phyloP scores from a whole-genome alignment of 2,113 vertebrate genomes.

The Calyptommatus sinebrachiatus region DNA sequence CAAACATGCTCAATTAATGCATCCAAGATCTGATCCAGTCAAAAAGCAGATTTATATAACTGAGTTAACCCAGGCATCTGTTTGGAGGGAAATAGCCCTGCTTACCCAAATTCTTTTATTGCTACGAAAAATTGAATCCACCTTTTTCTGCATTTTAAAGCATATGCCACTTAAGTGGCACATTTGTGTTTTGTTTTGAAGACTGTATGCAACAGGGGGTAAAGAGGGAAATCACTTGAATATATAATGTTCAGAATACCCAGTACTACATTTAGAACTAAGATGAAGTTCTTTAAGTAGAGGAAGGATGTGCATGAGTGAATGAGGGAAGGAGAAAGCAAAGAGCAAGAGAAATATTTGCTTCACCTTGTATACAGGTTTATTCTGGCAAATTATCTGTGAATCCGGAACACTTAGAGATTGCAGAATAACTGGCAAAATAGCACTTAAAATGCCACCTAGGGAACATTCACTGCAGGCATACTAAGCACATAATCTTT shows the following conservation, averaged over 20 bases:
- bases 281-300: background rate
- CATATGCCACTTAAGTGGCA: conserved; percentile 46
- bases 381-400: no score
- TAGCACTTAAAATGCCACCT: no score
- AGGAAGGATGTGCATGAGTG: no score
- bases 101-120: conserved; percentile 68
- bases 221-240: background rate
- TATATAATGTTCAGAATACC: background rate
- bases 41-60: conserved; percentile 73
- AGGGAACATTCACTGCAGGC: no score
- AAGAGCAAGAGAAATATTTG: no score
- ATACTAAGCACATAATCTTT: no score
- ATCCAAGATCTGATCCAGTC: conserved; percentile 73
- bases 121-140: conserved; percentile 63
- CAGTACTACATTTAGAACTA: background rate
- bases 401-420: no score
- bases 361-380: no score
- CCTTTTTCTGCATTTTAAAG: conserved; percentile 56
- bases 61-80: conserved; percentile 76
- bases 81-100: conserved; percentile 56
- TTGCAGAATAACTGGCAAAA: no score
- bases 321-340: no score
- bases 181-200: conserved; percentile 2
- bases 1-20: conserved; percentile 80
- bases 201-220: background rate